Percentiles rank a stretch among this genome's conserved stretches.
Conservation (phyloP, 2,113 vertebrate species). For the Otolemur garnettii region DNA sequence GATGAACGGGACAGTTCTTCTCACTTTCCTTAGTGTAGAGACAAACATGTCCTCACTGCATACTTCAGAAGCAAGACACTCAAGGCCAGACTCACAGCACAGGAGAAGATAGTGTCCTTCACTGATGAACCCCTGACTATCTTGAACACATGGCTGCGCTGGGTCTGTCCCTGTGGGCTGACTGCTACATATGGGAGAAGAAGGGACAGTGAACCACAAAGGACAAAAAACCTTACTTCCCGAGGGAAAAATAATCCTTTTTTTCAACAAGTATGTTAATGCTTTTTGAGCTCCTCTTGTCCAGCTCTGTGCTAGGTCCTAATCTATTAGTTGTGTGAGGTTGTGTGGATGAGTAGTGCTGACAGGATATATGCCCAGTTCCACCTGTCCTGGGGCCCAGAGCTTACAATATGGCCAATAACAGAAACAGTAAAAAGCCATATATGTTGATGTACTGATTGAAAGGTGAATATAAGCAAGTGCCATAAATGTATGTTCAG, state of each 20-base stretch:
- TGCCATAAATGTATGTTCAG: not conserved
- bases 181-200: not conserved
- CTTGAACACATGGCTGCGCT: not conserved
- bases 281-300: not conserved
- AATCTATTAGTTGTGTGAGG: not conserved
- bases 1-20: not conserved
- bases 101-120: not conserved
- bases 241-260: not conserved
- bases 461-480: constrained; percentile 21
- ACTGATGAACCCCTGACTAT: not conserved
- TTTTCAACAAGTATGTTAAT: not conserved
- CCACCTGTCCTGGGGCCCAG: not conserved
- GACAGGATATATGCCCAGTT: not conserved
- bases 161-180: not conserved
- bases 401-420: not conserved
- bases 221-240: not conserved
- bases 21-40: not conserved
- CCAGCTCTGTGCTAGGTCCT: not conserved
- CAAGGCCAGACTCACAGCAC: not conserved
- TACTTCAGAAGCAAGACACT: not conserved
- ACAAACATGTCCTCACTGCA: not conserved
- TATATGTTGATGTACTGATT: not conserved
- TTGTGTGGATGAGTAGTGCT: not conserved
- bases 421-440: not conserved
- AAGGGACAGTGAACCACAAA: not conserved